Conservation (phyloP, 2,797 vertebrate species). For the Tangara arthus region DNA sequence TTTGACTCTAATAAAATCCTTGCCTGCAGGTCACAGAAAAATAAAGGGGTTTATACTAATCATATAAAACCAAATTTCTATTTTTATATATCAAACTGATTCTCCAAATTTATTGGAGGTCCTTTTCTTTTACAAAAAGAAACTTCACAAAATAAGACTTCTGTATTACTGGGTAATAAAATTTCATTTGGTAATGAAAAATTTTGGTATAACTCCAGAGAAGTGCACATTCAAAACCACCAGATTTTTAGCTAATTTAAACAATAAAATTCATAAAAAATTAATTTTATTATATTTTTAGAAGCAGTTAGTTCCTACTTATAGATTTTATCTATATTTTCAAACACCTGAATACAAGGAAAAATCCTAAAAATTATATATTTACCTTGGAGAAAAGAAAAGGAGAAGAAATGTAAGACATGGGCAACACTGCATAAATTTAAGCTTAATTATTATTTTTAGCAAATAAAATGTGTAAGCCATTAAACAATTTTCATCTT, state of each 20-base stretch:
- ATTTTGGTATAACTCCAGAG: neutral
- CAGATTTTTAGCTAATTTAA: neutral
- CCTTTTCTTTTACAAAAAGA: neutral
- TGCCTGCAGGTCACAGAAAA: neutral
- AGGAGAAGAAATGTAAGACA: neutral
- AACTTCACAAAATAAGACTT: neutral
- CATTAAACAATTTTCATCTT: neutral
- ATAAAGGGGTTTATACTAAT: neutral
- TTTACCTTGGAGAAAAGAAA: neutral
- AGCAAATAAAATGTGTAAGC: neutral
- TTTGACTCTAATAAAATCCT: neutral
- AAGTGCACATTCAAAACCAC: neutral
- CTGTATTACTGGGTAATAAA: neutral
- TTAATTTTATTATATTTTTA: neutral
- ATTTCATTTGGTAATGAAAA: neutral
- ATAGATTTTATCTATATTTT: neutral
- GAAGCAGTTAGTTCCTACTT: neutral
- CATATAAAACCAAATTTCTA: neutral
- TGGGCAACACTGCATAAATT: neutral
- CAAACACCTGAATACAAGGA: neutral
- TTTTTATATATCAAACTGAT: neutral
- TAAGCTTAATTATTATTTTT: neutral
- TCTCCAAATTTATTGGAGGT: neutral
- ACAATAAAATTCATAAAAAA: neutral
- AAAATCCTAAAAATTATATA: neutral